Evolutionary conservation across 2,888 invertebrate genomes (phyloP), one percentile per base, ranked within the genome.

Genomic region (Cerastis rubricosa): DNA sequence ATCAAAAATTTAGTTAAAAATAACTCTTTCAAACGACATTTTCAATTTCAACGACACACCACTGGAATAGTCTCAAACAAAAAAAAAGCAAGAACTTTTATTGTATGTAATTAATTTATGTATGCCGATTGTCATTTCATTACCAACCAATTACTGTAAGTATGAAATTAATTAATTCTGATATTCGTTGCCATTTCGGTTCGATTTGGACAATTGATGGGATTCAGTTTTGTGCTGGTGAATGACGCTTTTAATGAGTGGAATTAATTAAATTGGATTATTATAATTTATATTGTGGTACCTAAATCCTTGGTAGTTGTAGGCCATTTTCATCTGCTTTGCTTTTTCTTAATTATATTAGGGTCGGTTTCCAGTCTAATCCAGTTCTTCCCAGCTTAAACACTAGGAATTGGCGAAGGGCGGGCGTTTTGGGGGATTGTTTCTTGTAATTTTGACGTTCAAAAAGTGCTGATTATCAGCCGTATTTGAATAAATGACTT

Each of bases 121-220:
- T 79, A 70, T 84, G 71, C 51, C 79, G 75, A 84, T 78, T 84
- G 68, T 83, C 77, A 83, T 83, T 87, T 75, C 68, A 88, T 84
- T 82, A 75, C 43, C 29, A 65, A 70, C 65, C 76, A 84, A 86
- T 86, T 82, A 87, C 43, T 76, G 9, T 68, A 54, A 54, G 68
- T 79, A 81, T 78, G 76, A 73, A 84, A 82, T 87, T 86, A 88
- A 87, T 87, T 80, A 83, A 84, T 85, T 84, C 54, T n/a, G 85
- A 87, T 90, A 87, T 87, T 85, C 85, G 83, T 29, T 22, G n/a
- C 54, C 66, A 74, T 78, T 82, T 82, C 40, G 29, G 40, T 72
- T 25, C 43, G 47, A 35, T 70, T 25, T 29, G 51, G 35, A n/a
- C 43, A 63, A 76, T 85, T 85, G 75, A 76, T 83, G 19, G 59